phyloP scores from a whole-genome alignment of 1,140 invertebrate genomes.

The Mizuhopecten yessoensis region DNA sequence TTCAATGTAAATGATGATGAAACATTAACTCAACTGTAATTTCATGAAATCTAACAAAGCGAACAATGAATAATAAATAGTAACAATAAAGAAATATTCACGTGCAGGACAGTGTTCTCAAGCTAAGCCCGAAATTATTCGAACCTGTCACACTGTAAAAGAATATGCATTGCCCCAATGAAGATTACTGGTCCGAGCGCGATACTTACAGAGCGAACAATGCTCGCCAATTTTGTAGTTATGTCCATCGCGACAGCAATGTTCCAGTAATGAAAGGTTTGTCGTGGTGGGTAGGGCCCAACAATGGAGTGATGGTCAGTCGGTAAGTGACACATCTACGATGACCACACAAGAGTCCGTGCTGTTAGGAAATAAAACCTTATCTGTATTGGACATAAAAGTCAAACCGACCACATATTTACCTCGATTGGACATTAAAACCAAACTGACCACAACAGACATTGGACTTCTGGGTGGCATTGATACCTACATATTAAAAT shows the following conservation, averaged over 20 bases:
- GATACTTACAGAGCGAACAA: neutral
- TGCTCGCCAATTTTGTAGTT: constrained; percentile 24
- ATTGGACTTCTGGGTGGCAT: neutral
- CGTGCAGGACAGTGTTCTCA: no score
- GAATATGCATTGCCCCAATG: neutral
- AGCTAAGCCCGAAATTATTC: no score
- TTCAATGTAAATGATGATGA: no score
- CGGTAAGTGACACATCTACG: constrained; percentile 37
- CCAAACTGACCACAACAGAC: constrained; percentile 6
- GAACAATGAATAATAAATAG: no score
- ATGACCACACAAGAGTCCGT: constrained; percentile 37
- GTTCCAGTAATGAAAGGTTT: neutral
- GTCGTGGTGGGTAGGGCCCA: neutral
- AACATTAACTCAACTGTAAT: no score
- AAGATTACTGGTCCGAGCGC: neutral
- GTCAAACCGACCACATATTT: constrained; percentile 32
- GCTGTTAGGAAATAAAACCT: constrained; percentile 15
- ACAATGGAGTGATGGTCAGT: constrained; percentile 25
- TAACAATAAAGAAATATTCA: no score
- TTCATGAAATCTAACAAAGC: no score
- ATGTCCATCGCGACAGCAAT: neutral
- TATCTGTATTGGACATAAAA: constrained; percentile 18
- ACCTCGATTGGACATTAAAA: constrained; percentile 22
- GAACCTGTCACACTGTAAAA: neutral
- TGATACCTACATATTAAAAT: constrained; percentile 26